Evolutionary conservation across 2,888 invertebrate genomes (phyloP).

Genomic region (Heliconius aoede): DNA sequence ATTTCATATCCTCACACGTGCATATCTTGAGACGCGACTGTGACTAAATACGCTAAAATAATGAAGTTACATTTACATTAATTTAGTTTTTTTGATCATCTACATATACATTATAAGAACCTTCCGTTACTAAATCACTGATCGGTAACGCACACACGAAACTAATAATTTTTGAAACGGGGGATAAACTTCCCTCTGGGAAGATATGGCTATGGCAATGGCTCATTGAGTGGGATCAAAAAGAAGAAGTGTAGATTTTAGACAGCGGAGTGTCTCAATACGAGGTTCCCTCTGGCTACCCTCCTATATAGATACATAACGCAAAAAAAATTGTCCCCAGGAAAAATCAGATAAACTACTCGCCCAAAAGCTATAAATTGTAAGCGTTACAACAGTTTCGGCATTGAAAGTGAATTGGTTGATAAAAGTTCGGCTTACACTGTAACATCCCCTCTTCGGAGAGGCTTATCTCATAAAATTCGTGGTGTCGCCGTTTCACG

Average conservation of each 20-base stretch:
- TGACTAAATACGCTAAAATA: neutral
- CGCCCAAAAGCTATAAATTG: neutral
- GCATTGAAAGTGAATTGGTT: conserved; percentile 1
- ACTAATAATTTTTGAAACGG: too few species aligned
- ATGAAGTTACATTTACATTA: neutral
- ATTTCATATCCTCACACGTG: conserved; percentile 13
- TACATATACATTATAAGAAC: too few species aligned
- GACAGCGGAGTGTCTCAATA: too few species aligned
- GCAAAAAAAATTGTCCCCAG: neutral
- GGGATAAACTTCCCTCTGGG: too few species aligned
- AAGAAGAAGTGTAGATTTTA: too few species aligned
- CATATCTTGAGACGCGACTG: neutral
- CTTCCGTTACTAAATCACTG: too few species aligned
- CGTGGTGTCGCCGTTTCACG: neutral
- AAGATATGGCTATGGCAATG: too few species aligned
- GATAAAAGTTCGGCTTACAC: conserved; percentile 14
- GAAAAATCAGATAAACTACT: neutral
- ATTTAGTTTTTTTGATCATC: too few species aligned
- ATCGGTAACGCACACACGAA: too few species aligned
- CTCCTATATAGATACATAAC: too few species aligned
- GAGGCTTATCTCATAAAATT: conserved; percentile 17
- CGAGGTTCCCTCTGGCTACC: too few species aligned
- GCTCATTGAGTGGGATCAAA: too few species aligned
- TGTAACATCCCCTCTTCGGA: neutral
- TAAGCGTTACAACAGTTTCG: conserved; percentile 7